Base-by-base conservation (phyloP, 2,113 vertebrate genomes). In the Perca fluviatilis region DNA sequence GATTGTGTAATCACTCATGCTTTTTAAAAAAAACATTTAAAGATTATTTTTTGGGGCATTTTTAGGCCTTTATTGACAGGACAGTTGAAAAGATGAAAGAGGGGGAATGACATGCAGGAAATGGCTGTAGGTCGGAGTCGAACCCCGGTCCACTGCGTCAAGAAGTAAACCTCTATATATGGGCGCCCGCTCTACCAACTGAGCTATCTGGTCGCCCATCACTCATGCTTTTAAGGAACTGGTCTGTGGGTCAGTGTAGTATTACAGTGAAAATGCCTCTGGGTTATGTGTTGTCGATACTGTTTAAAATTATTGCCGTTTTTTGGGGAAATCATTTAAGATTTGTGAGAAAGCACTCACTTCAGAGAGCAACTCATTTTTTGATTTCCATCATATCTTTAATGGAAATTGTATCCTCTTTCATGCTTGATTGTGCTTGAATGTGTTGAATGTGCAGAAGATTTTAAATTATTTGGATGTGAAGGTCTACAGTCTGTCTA, bases 361-460 rank as follows among this genome's bases (percentile, higher is more conserved):
- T 49, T 30, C 23, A 49, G 18, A 50, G 27, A 63, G 5, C 47
- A 16, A 53, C 13, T 51, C n/a, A 43, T 51, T 19, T 50, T 68
- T 30, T 9, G 6, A 61, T 50, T 79, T 21, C 12, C 33, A 10
- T 63, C 5, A 11, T 49, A 7, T 49, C 27, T 74, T 30, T 75
- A 54, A 82, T 27, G 25, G 19, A 27, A 70, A 66, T 50, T 23
- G 6, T 21, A 15, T 58, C 51, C 75, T 82, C 18, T 60, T 74
- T 4, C 12, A 15, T 43, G 43, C 51, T 57, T n/a, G 7, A 53
- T 43, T 30, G n/a, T 81, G 30, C 58, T 50, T 76, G 36, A 74
- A 13, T 47, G 33, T 76, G 77, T 76, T 25, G 73, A 81, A 65
- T 57, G 86, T 19, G 30, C 53, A n/a, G 40, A 30, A 14, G 53